Conservation (phyloP, 2,113 vertebrate genomes). For the Pelecanus crispus region DNA sequence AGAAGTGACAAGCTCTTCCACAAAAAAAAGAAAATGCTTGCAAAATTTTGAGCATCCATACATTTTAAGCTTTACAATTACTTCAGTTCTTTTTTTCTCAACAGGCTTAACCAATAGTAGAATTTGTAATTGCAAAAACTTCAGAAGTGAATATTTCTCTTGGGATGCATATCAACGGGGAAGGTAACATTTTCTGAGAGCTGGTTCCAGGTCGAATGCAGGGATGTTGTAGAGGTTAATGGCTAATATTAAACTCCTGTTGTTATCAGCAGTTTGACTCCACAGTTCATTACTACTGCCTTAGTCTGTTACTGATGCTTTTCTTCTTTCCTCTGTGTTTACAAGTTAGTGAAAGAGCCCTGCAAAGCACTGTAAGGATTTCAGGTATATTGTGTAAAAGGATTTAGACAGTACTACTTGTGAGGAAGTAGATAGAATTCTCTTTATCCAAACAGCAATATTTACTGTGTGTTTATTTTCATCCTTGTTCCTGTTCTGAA, state of each 20-base stretch:
- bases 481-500: neutral
- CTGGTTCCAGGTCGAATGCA: neutral
- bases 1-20: neutral
- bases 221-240: slow-evolving; percentile 26
- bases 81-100: neutral
- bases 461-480: neutral
- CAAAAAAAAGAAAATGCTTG: neutral
- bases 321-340: neutral
- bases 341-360: neutral
- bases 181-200: neutral
- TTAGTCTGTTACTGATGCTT: neutral
- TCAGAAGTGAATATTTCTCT: neutral
- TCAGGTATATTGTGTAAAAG: neutral
- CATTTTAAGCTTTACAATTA: neutral
- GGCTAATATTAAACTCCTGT: slow-evolving; percentile 25
- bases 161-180: neutral
- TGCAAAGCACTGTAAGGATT: neutral
- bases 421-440: neutral
- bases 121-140: neutral
- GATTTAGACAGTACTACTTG: neutral
- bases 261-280: slow-evolving; percentile 19
- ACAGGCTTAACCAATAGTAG: neutral
- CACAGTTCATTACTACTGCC: slow-evolving; percentile 22
- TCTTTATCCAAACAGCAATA: neutral
- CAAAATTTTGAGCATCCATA: neutral